phyloP scores from a whole-genome alignment of 2,113 vertebrate genomes.

The Crotophaga sulcirostris region DNA sequence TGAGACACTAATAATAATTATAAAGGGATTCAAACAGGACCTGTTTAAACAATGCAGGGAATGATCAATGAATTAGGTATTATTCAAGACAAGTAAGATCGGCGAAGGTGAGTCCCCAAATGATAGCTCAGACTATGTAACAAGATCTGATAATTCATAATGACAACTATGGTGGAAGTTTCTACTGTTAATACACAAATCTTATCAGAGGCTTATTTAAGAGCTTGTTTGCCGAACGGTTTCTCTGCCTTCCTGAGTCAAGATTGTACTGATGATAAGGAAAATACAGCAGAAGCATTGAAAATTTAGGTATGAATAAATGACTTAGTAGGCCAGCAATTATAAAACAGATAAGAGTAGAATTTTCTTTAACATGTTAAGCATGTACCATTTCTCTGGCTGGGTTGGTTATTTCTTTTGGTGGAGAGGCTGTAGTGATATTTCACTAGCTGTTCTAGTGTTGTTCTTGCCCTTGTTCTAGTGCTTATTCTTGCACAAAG shows the following conservation, averaged over 20 bases:
- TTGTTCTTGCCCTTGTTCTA: neutral
- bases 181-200: conserved; percentile 35
- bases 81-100: neutral
- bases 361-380: neutral
- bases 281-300: neutral
- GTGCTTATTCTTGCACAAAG: neutral
- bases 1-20: neutral
- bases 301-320: neutral
- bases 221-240: neutral
- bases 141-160: conserved; percentile 49
- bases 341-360: neutral
- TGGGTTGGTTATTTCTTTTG: neutral
- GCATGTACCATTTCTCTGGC: neutral
- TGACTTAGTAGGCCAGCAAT: neutral
- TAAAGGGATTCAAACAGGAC: neutral
- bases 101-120: neutral
- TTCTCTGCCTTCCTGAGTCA: neutral
- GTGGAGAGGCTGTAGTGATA: neutral
- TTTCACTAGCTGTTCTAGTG: neutral
- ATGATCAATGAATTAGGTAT: conserved; percentile 16
- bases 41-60: neutral
- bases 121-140: neutral
- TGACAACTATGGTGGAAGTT: neutral
- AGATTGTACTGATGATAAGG: neutral
- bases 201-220: neutral